Evolutionary conservation across 2,113 vertebrate species (phyloP).

Genomic region (Genyomyrus donnyi): DNA sequence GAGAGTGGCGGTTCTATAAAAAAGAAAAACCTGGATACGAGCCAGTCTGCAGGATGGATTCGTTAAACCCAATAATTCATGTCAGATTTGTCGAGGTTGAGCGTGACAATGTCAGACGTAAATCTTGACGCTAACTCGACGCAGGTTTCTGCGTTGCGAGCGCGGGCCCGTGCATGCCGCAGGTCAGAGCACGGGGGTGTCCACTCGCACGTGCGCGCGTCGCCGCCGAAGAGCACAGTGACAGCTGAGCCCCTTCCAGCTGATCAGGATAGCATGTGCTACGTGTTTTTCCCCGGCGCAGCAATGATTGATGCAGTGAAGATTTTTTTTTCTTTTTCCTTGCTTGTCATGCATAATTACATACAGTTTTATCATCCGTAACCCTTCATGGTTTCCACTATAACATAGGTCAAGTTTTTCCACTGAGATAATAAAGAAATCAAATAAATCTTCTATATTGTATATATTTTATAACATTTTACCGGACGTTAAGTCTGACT

Average conservation of each 20-base stretch:
- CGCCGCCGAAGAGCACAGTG: not conserved
- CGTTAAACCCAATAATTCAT: not conserved
- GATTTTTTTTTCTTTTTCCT: not conserved
- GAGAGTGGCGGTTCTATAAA: not conserved
- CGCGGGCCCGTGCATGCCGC: not conserved
- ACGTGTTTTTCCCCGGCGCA: not conserved
- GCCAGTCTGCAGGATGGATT: not conserved
- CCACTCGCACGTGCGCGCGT: too few relatives aligned
- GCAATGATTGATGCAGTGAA: not conserved
- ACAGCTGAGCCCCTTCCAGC: not conserved
- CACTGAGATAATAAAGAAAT: not conserved
- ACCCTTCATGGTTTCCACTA: not conserved
- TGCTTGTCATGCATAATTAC: slow-evolving; percentile 5
- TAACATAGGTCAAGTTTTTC: not conserved
- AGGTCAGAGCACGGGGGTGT: not conserved
- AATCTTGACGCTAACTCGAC: not conserved
- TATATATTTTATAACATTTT: not conserved
- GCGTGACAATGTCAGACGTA: not conserved
- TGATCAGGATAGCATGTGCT: not conserved
- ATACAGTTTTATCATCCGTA: not conserved
- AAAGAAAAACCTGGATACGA: not conserved
- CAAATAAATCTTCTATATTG: not conserved
- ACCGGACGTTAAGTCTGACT: not conserved
- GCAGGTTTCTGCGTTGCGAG: not conserved
- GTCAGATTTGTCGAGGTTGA: not conserved